These are phyloP conservation scores for Hypselothyrea guttata DNA, from an alignment of 2,888 invertebrate species.

Conservation along the genomic window DNA sequence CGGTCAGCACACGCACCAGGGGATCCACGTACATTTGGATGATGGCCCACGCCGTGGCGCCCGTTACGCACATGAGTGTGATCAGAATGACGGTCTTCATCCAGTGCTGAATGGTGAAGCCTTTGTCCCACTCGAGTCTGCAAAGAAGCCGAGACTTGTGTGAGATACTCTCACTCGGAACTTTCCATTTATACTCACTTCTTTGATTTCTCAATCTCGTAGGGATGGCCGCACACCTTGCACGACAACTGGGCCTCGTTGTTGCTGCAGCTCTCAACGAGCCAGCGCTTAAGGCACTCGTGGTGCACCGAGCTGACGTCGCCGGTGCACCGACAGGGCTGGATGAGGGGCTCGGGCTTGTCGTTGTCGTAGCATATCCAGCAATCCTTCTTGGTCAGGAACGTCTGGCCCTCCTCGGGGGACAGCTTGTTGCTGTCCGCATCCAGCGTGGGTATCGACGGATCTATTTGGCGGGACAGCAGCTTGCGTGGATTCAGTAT, in stretches of 20 bases:
- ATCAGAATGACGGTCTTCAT: constrained; percentile 91
- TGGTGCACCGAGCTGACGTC: constrained; percentile 97
- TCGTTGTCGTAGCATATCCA: constrained; percentile 97
- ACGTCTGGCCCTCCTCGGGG: constrained; percentile 84
- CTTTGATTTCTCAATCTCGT: constrained; percentile 90
- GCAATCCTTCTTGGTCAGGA: constrained; percentile 88
- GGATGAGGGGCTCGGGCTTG: constrained; percentile 91
- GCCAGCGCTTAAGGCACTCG: constrained; percentile 94
- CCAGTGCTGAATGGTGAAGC: constrained; percentile 93
- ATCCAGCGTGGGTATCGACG: constrained; percentile 82
- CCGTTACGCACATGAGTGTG: constrained; percentile 89
- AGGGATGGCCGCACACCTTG: constrained; percentile 92
- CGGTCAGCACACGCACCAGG: constrained; percentile 90
- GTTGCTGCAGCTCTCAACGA: constrained; percentile 91
- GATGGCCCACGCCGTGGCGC: constrained; percentile 90
- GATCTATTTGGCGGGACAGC: constrained; percentile 87
- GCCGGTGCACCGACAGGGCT: constrained; percentile 94
- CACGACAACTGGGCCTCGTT: constrained; percentile 88
- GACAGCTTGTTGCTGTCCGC: constrained; percentile 81
- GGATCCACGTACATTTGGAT: constrained; percentile 91
- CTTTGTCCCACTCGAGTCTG: constrained; percentile 91
- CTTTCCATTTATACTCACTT: no score
- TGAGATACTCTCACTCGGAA: no score
- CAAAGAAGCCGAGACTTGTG: neutral
- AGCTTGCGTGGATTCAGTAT: constrained; percentile 95